phyloP scores from a whole-genome alignment of 2,113 vertebrate genomes.

The Tichodroma muraria region DNA sequence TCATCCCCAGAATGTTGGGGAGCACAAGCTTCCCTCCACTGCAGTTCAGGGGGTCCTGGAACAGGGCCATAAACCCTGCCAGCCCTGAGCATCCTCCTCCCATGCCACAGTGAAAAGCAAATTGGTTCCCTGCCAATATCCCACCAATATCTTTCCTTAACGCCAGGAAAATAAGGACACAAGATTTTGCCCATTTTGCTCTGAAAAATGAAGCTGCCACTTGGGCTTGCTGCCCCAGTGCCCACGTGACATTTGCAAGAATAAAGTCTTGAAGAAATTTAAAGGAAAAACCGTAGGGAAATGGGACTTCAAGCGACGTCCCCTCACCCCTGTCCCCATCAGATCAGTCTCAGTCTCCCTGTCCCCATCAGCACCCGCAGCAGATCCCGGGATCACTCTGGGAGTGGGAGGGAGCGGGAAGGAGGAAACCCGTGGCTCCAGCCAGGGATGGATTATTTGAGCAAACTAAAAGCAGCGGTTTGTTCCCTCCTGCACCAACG shows the following conservation, averaged over 20 bases:
- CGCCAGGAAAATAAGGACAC: neutral
- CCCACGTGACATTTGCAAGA: fast-evolving
- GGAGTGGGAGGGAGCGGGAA: neutral
- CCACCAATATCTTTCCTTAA: neutral
- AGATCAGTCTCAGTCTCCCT: too few species aligned
- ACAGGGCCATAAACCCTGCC: neutral
- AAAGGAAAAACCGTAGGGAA: neutral
- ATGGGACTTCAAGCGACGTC: neutral
- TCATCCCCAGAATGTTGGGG: fast-evolving
- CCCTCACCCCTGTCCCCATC: neutral
- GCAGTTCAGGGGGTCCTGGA: neutral
- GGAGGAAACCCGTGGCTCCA: constrained; percentile 10
- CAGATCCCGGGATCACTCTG: neutral
- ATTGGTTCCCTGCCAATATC: fast-evolving
- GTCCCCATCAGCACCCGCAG: neutral
- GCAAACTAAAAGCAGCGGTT: constrained; percentile 13
- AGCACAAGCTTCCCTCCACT: neutral
- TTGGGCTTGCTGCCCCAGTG: neutral
- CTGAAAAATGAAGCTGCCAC: neutral
- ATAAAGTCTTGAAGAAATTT: neutral
- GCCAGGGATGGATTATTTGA: constrained; percentile 32
- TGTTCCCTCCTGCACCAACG: constrained; percentile 45
- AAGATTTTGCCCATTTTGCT: neutral
- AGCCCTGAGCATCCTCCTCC: neutral
- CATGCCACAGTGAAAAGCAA: fast-evolving